Evolutionary conservation across 2,797 vertebrate species (phyloP), one percentile per base, ranked within the genome.

Genomic region (Xenops minutus): DNA sequence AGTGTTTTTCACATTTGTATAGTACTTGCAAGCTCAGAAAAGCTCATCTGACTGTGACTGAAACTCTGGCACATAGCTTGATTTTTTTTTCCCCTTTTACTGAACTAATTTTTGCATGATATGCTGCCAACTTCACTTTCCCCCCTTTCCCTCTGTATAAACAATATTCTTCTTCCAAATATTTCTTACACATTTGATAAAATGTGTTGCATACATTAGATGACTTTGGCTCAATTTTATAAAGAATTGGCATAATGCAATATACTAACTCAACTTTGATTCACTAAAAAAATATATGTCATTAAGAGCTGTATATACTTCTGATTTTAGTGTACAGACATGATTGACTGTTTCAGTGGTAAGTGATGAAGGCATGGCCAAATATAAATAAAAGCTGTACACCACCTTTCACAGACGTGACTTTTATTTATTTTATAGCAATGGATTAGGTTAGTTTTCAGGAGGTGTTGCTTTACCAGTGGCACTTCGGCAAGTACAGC

Each of bases 161-260:
- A 94, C 93, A 97, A 80, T 90, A 87, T 94, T 82, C 72, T 72
- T 85, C 52, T 92, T 95, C 94, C 96, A 96, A 93, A 92, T 96
- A 97, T 93, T 95, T 95, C 92, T 95, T 93, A 61, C 89, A 96
- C 83, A 39, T 96, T 94, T 83, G 93, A 95, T 97, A 96, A 96
- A 96, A 96, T 82, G 89, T 87, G 74, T 96, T 96, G 96, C 96
- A 92, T 90, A 95, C 61, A 12, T 92, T 92, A 85, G 83, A 96
- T 93, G 83, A 96, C 90, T 93, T 95, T 95, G 96, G 88, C 91
- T 88, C 67, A 64, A 79, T 93, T 92, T 90, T 93, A 30, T 81
- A 66, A 82, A 82, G 67, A 95, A 83, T 83, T 97, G 93, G 92
- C 95, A 91, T 77, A 82, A 89, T 46, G 78, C 67, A 82, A 48